phyloP scores from a whole-genome alignment of 2,113 vertebrate genomes.

The Epinephelus lanceolatus region DNA sequence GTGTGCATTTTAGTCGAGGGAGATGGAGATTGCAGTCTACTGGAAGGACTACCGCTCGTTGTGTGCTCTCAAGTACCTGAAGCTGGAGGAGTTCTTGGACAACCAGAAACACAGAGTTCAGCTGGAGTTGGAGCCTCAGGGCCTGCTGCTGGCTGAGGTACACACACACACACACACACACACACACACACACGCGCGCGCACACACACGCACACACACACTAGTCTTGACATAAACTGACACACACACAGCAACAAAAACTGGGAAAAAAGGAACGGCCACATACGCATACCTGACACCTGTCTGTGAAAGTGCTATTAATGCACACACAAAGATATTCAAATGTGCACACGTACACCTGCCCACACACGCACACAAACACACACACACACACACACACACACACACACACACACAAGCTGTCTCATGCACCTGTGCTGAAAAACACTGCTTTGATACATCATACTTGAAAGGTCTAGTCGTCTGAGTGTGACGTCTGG shows the following conservation, averaged over 20 bases:
- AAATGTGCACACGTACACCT: slow-evolving; percentile 6
- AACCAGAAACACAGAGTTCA: slow-evolving; percentile 91
- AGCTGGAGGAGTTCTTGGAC: slow-evolving; percentile 94
- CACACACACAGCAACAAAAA: background rate
- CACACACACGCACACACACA: slow-evolving; percentile 6
- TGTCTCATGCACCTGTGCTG: slow-evolving; percentile 47
- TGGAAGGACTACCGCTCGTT: slow-evolving; percentile 91
- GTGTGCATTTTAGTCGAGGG: slow-evolving; percentile 84
- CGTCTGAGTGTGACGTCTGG: background rate
- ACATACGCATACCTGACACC: background rate
- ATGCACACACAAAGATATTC: slow-evolving; percentile 59
- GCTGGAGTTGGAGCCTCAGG: slow-evolving; percentile 92
- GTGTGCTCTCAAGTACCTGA: slow-evolving; percentile 93
- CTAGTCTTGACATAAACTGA: background rate
- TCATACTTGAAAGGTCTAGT: slow-evolving; percentile 38
- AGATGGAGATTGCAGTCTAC: slow-evolving; percentile 92
- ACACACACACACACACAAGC: slow-evolving; percentile 33
- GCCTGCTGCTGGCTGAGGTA: slow-evolving; percentile 91
- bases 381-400: slow-evolving; percentile 13
- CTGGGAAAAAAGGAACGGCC: background rate
- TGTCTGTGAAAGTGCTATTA: background rate
- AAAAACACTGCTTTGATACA: slow-evolving; percentile 55
- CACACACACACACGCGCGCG: slow-evolving; percentile 14
- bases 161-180: slow-evolving; percentile 2
- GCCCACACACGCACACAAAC: slow-evolving; percentile 27